Percentiles rank a stretch among this genome's conserved stretches.
phyloP scores from a whole-genome alignment of 2,113 vertebrate genomes.

The Bos taurus region ARS-UCD2.0 NC_037329.1:102464001-102464500 shows the following conservation, averaged over 20 bases:
- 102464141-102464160: not conserved
- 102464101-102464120: constrained; percentile 46
- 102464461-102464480: not conserved
- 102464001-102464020: constrained; percentile 47
- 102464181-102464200: not conserved
- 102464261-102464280: not conserved
- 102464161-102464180: not conserved
- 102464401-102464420: not conserved
- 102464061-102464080: constrained; percentile 61
- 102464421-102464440: not conserved
- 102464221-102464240: not conserved
- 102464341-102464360: not conserved
- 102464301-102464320: not conserved
- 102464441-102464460: not conserved
- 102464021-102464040: constrained; percentile 58
- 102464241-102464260: not conserved
- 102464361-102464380: not conserved
- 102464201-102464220: not conserved
- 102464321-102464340: not conserved
- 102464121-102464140: not conserved
- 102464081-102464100: constrained; percentile 61
- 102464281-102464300: not conserved
- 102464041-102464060: constrained; percentile 59
- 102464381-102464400: not conserved
- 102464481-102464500: not conserved